phyloP scores from a whole-genome alignment of 2,797 vertebrate genomes.

The Chelidonichthys spinosus region DNA sequence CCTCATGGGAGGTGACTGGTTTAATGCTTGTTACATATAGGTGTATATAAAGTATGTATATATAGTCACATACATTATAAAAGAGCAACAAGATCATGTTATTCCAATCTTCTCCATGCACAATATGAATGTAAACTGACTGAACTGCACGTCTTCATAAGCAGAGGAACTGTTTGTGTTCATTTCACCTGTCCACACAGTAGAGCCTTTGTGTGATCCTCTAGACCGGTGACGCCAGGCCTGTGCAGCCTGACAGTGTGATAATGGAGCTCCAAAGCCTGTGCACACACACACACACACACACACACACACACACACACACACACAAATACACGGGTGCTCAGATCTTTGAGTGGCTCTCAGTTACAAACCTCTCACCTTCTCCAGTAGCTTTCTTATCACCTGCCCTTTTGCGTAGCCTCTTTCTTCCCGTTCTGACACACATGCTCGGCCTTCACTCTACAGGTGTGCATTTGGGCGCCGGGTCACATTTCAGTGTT shows the following conservation, averaged over 20 bases:
- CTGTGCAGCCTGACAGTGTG: constrained; percentile 65
- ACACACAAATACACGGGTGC: constrained; percentile 29
- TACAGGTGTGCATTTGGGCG: constrained; percentile 46
- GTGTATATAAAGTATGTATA: no score
- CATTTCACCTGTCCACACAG: constrained; percentile 65
- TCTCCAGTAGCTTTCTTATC: constrained; percentile 72
- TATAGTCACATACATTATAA: background rate
- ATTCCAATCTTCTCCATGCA: background rate
- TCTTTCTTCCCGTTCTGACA: constrained; percentile 33
- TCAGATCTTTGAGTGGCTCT: constrained; percentile 74
- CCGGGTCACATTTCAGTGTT: constrained; percentile 51
- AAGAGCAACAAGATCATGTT: background rate
- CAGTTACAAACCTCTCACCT: constrained; percentile 72
- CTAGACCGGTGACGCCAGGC: constrained; percentile 79
- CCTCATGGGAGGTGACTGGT: no score
- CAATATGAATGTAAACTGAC: background rate
- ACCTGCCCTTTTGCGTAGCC: constrained; percentile 44
- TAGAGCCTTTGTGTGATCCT: constrained; percentile 76
- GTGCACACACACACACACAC: background rate
- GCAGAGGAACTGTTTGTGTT: constrained; percentile 37
- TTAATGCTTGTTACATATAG: no score
- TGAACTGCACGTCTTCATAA: constrained; percentile 21
- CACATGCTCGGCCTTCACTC: constrained; percentile 44
- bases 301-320: constrained; percentile 29
- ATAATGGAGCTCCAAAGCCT: constrained; percentile 73